These are phyloP conservation scores for Drosophila diplacantha DNA, from an alignment of 2,888 invertebrate genomes.

Conservation along the genomic window DNA sequence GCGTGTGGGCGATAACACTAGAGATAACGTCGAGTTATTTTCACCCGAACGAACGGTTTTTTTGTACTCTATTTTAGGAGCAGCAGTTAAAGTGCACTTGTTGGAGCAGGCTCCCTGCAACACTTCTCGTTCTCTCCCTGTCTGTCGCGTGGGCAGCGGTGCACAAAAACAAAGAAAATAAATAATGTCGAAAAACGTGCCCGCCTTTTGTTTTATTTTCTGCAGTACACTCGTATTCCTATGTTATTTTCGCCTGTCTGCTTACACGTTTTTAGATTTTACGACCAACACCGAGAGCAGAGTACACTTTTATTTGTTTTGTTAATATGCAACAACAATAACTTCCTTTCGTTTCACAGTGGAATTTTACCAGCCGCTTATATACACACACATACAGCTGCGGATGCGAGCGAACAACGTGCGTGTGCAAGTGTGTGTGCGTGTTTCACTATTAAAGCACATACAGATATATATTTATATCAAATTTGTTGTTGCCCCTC, in stretches of 20 bases:
- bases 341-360: conserved; percentile 64
- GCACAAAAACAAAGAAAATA: conserved; percentile 36
- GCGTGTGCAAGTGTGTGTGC: conserved; percentile 28
- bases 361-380: conserved; percentile 68
- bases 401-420: conserved; percentile 23
- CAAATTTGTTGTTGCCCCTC: conserved; percentile 50
- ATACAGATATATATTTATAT: conserved; percentile 35
- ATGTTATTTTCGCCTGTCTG: conserved; percentile 17
- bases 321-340: conserved; percentile 59
- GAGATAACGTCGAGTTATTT: conserved; percentile 31
- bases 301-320: conserved; percentile 52
- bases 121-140: conserved; percentile 2
- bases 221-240: conserved; percentile 4
- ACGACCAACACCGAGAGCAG: conserved; percentile 13
- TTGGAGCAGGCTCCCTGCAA: conserved; percentile 18
- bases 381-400: conserved; percentile 38
- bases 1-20: conserved; percentile 25
- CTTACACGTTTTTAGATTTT: conserved; percentile 60
- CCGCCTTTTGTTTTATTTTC: conserved; percentile 39
- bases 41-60: conserved; percentile 20
- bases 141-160: conserved; percentile 4
- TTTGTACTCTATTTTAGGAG: conserved; percentile 28
- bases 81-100: conserved; percentile 37
- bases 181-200: conserved; percentile 63
- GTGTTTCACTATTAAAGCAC: conserved; percentile 42